Evolutionary conservation across 2,113 vertebrate species (phyloP), one percentile per base, ranked within the genome.

Genomic region (Trochalopteron elliotii): DNA sequence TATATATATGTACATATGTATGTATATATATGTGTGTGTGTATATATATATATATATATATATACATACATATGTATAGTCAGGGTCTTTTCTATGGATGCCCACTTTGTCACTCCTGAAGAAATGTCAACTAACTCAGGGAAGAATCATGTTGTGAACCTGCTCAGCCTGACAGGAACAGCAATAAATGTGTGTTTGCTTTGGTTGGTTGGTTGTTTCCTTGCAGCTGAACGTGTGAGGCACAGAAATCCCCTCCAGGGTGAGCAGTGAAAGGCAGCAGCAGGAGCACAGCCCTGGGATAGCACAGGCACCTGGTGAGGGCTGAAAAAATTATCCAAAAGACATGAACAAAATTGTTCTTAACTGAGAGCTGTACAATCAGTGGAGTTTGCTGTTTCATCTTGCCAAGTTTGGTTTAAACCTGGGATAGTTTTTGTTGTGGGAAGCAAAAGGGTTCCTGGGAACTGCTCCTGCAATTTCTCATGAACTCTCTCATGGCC

Each of bases 271-370:
- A 39, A 33, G 49, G 39, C 49, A 49, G 1, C 20, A 56, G 16
- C 28, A 87, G 64, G 12, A 64, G 11, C 1, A 0, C 28, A 30
- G 10, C 53, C 8, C 53, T 82, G 45, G 30, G 6, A 2, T 2
- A 5, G 69, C 31, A 6, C 30, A 10, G 0, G 0, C 8, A 1
- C 22, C 52, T 64, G 44, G 17, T 0, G 2, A 78, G 24, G 55
- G n/a, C 57, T 56, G 44, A 49, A 81, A 30, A 39, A 33, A 4
- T 47, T 52, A 52, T 2, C 1, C 4, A n/a, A 87, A 55, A 52
- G 18, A 19, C n/a, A 16, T 12, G 37, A 55, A 17, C 39, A 67
- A 33, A 50, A 59, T 21, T 56, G 20, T 35, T 76, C 28, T 68
- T 74, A 75, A 37, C 22, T 39, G 59, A 30, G 44, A 77, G 47